Evolutionary conservation across 2,888 invertebrate species (phyloP), one percentile per base, ranked within the genome.

Genomic region (Eupithecia exiguata): DNA sequence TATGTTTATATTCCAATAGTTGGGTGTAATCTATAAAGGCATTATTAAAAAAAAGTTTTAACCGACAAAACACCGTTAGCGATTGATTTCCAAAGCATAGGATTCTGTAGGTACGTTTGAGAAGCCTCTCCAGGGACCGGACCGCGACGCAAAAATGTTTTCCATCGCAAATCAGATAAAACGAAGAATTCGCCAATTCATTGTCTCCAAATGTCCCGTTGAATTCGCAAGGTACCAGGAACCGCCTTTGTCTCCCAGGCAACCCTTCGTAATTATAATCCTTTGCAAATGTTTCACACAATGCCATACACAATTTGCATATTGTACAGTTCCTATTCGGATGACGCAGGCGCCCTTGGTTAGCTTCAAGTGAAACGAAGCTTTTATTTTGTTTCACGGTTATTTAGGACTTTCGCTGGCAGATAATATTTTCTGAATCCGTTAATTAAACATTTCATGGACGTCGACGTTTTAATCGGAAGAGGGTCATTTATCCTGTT

Each of bases 221-320:
- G 76, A 68, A 79, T 81, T 82, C 74, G 82, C 82, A 83, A 84
- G 80, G 79, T 81, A 79, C 83, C 74, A 58, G 69, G 79, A 82
- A 84, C 49, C 38, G 62, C 49, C 36, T 75, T 79, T 83, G 83
- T 78, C 79, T 84, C 74, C 78, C 76, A 71, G 25, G 74, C 76
- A 76, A 82, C 77, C 79, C 79, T 80, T 82, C 81, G 81, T 82
- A 77, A 75, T 77, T 78, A 78, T 84, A 85, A 85, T 85, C 86
- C 84, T 80, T 81, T 74, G 79, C 86, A 81, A 85, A 84, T 84
- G 81, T 79, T 82, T 73, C 74, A 83, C 79, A 83, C 82, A 83
- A 80, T 79, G 66, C 77, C n/a, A 76, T 77, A 78, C 69, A 79
- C 77, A 79, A 80, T 86, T 86, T 84, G 85, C 84, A 81, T 84